A percentile compares a stretch with the other conserved stretches of the same genome.
Conservation (phyloP, 1,140 invertebrate genomes). For the Bombus ignitus region DNA sequence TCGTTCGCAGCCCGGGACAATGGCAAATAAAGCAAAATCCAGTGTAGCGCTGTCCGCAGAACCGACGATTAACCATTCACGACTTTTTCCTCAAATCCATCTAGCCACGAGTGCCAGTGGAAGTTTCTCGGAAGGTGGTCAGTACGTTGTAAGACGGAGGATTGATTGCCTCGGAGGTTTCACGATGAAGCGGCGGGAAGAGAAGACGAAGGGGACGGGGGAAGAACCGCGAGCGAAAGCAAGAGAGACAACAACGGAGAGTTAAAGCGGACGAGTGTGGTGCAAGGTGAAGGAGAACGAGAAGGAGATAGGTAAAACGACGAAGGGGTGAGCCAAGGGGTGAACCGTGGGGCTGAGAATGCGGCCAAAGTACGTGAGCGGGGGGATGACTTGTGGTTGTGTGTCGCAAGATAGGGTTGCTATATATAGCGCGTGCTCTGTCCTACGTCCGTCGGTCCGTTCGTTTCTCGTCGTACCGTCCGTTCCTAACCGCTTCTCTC, state of each 20-base stretch:
- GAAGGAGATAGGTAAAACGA: conserved; percentile 65
- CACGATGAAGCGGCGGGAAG: conserved; percentile 62
- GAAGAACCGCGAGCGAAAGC: conserved; percentile 36
- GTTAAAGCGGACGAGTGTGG: conserved; percentile 31
- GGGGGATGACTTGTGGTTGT: conserved; percentile 81
- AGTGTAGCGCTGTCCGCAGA: conserved; percentile 25
- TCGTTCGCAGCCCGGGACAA: neutral
- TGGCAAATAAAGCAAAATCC: conserved; percentile 17
- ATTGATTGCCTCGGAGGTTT: conserved; percentile 81
- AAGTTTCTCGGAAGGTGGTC: conserved; percentile 76
- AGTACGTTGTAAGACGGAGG: conserved; percentile 82
- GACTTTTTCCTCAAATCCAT: conserved; percentile 67
- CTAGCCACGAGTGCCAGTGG: conserved; percentile 53
- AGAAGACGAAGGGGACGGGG: conserved; percentile 45
- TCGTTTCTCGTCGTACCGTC: conserved; percentile 69
- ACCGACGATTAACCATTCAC: conserved; percentile 68
- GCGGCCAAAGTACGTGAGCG: conserved; percentile 63
- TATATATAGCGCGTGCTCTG: conserved; percentile 63
- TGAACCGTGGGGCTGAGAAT: conserved; percentile 66
- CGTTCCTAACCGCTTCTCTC: conserved; percentile 65
- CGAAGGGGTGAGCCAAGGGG: conserved; percentile 65
- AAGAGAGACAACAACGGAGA: conserved; percentile 21
- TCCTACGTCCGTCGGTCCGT: conserved; percentile 71
- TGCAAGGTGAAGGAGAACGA: conserved; percentile 71
- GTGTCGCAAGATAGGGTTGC: conserved; percentile 79